Base-by-base conservation (phyloP, 2,113 vertebrate species). In the Centropristis striata region DNA sequence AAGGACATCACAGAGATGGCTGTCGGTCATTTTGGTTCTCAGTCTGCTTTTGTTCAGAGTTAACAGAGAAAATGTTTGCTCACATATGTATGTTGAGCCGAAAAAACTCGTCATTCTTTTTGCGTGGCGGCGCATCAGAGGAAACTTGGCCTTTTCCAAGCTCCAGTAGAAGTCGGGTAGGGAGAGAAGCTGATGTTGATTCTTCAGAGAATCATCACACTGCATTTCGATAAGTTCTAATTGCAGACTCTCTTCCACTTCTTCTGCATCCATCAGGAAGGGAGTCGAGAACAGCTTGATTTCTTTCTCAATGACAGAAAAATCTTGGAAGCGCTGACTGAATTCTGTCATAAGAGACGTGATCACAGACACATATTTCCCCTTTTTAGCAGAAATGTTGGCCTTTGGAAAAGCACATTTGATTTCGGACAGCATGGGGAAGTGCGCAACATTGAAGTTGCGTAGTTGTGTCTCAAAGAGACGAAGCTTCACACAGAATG, bases 51-150 rank as follows among this genome's bases (percentile, higher is more conserved):
- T 71, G 75, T 53, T 68, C 65, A 5, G n/a, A 39, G 6, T 53
- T 53, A 72, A 58, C 41, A 70, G 46, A 65, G 50, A 88, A 82
- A 77, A 74, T 28, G 21, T 63, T 75, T 83, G 57, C 32, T 86
- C 63, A 76, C 71, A 82, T 66, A 74, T 46, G 53, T 69, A 74
- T 63, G 49, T 59, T 47, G 53, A 84, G 78, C 78, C 71, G 20
- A 87, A 77, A 27, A 85, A 44, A 28, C 71, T 80, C 21, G 71
- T 71, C 63, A 80, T 83, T 83, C 46, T 65, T 85, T 76, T 64
- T 50, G 65, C 49, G 10, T 71, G 61, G 18, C 32, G 23, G 53
- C 82, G 80, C 73, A 74, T 78, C 32, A 32, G 32, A 32, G 32
- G 32, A 32, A 32, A 32, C 32, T 32, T 32, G n/a, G n/a, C n/a